A percentile compares a stretch with the other conserved stretches of the same genome.
phyloP scores from a whole-genome alignment of 2,888 invertebrate species.

The Netelia inedita region DNA sequence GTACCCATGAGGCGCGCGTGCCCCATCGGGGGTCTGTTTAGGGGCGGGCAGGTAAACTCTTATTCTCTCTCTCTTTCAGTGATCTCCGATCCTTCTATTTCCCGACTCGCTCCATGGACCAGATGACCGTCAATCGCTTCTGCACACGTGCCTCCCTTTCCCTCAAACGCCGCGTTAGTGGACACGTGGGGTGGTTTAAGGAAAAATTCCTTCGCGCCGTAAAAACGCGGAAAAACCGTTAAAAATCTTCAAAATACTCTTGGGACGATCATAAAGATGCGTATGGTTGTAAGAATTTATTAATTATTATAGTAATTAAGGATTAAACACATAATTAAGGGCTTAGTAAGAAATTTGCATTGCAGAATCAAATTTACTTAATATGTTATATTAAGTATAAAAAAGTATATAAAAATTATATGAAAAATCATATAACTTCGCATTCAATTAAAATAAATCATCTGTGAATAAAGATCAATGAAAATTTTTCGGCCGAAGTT shows the following conservation, averaged over 20 bases:
- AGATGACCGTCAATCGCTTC: conserved; percentile 75
- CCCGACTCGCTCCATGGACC: conserved; percentile 67
- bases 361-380: too few relatives aligned
- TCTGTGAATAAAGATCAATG: too few relatives aligned
- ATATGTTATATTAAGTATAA: too few relatives aligned
- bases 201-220: conserved; percentile 43
- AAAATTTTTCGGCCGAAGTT: too few relatives aligned
- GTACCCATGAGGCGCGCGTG: conserved; percentile 75
- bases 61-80: conserved; percentile 26
- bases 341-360: neutral
- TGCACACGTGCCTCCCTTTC: conserved; percentile 67
- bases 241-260: conserved; percentile 6
- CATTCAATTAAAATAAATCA: too few relatives aligned
- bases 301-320: neutral
- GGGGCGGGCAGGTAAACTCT: conserved; percentile 78
- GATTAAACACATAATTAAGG: neutral
- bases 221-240: conserved; percentile 43
- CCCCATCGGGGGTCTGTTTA: conserved; percentile 78
- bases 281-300: too few relatives aligned
- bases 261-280: neutral
- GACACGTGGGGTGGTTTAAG: conserved; percentile 30
- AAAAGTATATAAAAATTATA: neutral
- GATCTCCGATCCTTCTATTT: conserved; percentile 24
- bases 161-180: conserved; percentile 8
- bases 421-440: too few relatives aligned